These are phyloP conservation scores for Gorsachius magnificus DNA, from an alignment of 2,797 vertebrate genomes.

Conservation along the genomic window DNA sequence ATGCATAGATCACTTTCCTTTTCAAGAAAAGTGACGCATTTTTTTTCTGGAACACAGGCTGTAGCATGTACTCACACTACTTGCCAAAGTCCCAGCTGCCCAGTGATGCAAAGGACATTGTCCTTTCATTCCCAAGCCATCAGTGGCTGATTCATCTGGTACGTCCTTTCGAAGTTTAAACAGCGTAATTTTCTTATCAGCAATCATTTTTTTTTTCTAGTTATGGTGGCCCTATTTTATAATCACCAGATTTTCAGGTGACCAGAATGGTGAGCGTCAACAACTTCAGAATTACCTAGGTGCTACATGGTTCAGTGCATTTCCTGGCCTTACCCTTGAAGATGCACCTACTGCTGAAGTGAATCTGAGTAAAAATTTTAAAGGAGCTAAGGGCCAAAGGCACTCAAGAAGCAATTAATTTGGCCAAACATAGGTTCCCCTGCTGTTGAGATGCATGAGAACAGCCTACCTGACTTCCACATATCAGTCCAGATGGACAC, in stretches of 20 bases:
- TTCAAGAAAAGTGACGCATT: constrained; percentile 29
- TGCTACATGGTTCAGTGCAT: background rate
- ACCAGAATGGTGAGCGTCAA: background rate
- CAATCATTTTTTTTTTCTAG: background rate
- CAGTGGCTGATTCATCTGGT: constrained; percentile 9
- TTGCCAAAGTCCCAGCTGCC: background rate
- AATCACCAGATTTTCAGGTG: background rate
- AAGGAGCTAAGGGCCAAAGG: background rate
- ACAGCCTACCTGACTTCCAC: background rate
- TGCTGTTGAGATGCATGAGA: background rate
- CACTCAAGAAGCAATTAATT: background rate
- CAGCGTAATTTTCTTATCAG: background rate
- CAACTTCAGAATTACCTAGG: background rate
- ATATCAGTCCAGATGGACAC: background rate
- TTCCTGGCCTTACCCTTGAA: background rate
- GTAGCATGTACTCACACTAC: background rate
- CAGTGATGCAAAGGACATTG: background rate
- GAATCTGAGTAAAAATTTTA: background rate
- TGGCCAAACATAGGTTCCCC: background rate
- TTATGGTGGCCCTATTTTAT: background rate
- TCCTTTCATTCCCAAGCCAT: constrained; percentile 5
- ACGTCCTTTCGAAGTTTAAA: background rate
- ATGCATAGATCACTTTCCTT: constrained; percentile 12
- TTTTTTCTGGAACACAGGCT: constrained; percentile 28
- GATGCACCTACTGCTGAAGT: background rate